Evolutionary conservation across 2,888 invertebrate genomes (phyloP), one percentile per base, ranked within the genome.

Genomic region (Macaria liturata): DNA sequence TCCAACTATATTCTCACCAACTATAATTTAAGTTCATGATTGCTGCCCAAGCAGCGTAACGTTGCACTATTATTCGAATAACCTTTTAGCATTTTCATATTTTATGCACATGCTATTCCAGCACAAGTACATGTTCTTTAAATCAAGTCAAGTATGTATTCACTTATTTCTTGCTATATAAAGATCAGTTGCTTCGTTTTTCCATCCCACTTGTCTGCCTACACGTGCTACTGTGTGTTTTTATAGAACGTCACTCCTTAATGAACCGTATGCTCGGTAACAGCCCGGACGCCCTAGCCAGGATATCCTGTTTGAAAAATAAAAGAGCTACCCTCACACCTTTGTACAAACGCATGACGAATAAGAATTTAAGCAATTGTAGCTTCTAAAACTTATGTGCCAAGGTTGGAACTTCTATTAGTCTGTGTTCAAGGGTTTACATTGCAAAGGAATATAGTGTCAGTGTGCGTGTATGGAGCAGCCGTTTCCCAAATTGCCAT

Each of bases 271-370:
- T 78, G 81, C 75, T 84, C 80, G 83, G 86, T 85, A 85, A 84
- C 71, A 74, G 76, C 78, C 77, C 72, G 71, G 72, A 72, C 74
- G 73, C 82, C 75, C 81, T 77, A 69, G 76, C 72, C 86, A 88
- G 88, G 88, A 89, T 88, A 88, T 89, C 88, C 88, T 88, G 89
- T 89, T 85, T 84, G 75, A 84, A 86, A 83, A 88, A 88, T 84
- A 87, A 88, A 88, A 86, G 84, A 82, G 74, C 83, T 77, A 83
- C 85, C 86, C 84, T 71, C 79, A 80, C 86, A 85, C 86, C 83
- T 83, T 80, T 76, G 63, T 67, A 64, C 51, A 54, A 65, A 64
- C 63, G 56, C 53, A 65, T 57, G 55, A 54, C 49, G 48, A 42
- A 20, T 9, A 31, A 61, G 52, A 20, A 46, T 50, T 46, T 54